A percentile compares a stretch with the other conserved stretches of the same genome.
Evolutionary conservation across 2,888 invertebrate species (phyloP).

Genomic region (Alviniconcha strummeri): DNA sequence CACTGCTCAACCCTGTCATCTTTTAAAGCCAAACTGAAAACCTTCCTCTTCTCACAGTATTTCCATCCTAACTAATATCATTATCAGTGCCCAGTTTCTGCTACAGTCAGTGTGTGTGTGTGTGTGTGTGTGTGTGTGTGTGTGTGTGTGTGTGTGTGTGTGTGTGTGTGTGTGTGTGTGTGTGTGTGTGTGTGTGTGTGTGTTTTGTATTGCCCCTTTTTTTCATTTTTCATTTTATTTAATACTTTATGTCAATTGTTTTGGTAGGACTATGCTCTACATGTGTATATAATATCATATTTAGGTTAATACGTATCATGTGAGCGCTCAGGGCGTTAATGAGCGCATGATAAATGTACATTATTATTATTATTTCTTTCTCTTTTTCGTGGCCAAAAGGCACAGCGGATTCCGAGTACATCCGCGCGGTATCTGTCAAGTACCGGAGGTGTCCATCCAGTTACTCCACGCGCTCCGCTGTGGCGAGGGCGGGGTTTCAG

Average conservation of each 20-base stretch:
- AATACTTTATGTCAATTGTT: no score
- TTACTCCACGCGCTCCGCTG: constrained; percentile 8
- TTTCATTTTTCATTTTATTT: no score
- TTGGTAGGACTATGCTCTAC: background rate
- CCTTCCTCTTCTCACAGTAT: no score
- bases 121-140: background rate
- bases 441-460: constrained; percentile 24
- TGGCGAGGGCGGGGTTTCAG: constrained; percentile 10
- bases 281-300: background rate
- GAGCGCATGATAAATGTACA: background rate
- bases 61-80: no score
- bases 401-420: constrained; percentile 25
- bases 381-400: background rate
- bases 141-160: background rate
- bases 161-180: background rate
- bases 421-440: constrained; percentile 21
- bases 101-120: background rate
- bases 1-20: no score
- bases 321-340: no score
- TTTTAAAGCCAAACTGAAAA: no score
- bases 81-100: no score
- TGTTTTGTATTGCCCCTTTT: background rate
- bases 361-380: background rate
- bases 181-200: background rate
- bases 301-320: background rate